Evolutionary conservation across 2,797 vertebrate species (phyloP).

Genomic region (Oryzias sinensis): DNA sequence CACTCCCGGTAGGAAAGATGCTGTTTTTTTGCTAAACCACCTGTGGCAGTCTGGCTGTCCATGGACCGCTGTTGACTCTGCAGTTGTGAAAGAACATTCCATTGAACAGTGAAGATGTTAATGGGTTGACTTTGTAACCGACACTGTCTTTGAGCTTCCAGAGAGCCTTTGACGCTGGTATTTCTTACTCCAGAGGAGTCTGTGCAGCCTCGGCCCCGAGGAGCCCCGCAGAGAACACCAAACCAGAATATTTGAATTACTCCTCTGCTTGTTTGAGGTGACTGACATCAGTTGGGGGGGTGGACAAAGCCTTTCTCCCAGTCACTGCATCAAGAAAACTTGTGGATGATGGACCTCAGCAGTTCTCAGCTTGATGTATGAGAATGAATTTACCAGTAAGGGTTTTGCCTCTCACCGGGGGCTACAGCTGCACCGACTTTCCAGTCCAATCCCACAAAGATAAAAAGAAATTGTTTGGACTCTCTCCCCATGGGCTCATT

Average conservation of each 20-base stretch:
- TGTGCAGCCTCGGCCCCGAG: conserved; percentile 27
- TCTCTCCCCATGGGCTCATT: conserved; percentile 44
- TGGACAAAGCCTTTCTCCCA: conserved; percentile 37
- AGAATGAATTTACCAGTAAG: conserved; percentile 53
- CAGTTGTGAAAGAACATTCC: conserved; percentile 32
- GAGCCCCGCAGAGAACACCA: conserved; percentile 40
- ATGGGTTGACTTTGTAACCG: conserved; percentile 77
- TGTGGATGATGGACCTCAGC: conserved; percentile 47
- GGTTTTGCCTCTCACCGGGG: conserved; percentile 53
- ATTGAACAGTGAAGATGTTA: conserved; percentile 68
- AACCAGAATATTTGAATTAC: conserved; percentile 50
- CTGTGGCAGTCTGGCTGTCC: conserved; percentile 44
- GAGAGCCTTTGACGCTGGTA: conserved; percentile 39
- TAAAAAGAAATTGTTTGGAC: conserved; percentile 65
- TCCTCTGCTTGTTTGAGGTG: conserved; percentile 51
- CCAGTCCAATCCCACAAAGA: conserved; percentile 55
- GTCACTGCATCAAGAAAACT: conserved; percentile 52
- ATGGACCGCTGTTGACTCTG: conserved; percentile 57
- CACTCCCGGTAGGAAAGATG: conserved; percentile 21
- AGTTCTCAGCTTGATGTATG: conserved; percentile 49
- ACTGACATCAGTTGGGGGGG: conserved; percentile 24
- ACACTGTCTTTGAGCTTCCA: conserved; percentile 56
- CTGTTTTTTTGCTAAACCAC: conserved; percentile 37
- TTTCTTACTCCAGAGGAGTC: conserved; percentile 55
- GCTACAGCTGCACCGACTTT: conserved; percentile 46